Evolutionary conservation across 2,888 invertebrate species (phyloP).

Genomic region (Agyllia agylla): DNA sequence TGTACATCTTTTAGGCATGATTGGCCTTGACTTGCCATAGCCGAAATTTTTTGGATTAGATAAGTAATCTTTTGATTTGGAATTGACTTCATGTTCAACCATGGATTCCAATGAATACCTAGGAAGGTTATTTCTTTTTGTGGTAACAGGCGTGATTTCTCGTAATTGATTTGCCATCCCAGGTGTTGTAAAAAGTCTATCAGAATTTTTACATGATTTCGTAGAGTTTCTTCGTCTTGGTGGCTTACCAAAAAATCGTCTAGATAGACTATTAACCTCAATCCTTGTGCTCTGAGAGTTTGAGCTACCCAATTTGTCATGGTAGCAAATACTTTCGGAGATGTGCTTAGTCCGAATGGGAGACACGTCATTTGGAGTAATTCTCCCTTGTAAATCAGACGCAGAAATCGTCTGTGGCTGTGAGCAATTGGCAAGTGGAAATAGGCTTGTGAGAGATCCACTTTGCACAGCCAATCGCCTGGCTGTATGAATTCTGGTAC

Average conservation of each 20-base stretch:
- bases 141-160: constrained; percentile 19
- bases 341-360: constrained; percentile 66
- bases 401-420: constrained; percentile 65
- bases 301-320: constrained; percentile 75
- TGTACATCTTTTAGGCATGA: constrained; percentile 16
- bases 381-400: constrained; percentile 42
- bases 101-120: constrained; percentile 15
- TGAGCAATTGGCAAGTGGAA: constrained; percentile 58
- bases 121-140: constrained; percentile 14
- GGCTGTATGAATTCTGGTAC: constrained; percentile 7
- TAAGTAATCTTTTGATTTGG: neutral
- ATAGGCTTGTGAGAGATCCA: constrained; percentile 72
- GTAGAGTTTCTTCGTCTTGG: constrained; percentile 18
- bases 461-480: constrained; percentile 59
- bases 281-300: constrained; percentile 56
- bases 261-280: constrained; percentile 66
- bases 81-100: neutral
- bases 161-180: constrained; percentile 54
- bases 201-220: neutral
- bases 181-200: constrained; percentile 19
- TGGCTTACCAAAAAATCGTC: constrained; percentile 71
- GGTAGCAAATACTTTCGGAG: constrained; percentile 59
- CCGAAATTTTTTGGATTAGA: neutral
- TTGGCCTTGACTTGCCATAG: neutral
- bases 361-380: constrained; percentile 65